Conservation (phyloP, 2,797 vertebrate species). For the Neopelma chrysocephalum region DNA sequence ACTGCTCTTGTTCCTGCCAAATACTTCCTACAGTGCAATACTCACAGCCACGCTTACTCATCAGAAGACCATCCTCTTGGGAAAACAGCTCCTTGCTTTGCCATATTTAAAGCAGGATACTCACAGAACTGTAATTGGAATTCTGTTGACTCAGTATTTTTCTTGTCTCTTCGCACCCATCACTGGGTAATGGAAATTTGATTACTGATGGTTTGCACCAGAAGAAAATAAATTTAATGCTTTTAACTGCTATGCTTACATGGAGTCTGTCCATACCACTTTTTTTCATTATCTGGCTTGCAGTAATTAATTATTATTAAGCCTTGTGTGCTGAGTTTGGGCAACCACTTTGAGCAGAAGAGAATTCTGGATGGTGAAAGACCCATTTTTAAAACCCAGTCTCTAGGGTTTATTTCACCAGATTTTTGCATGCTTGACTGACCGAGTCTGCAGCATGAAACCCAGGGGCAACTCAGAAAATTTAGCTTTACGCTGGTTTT, state of each 20-base stretch:
- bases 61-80: neutral
- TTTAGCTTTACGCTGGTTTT: neutral
- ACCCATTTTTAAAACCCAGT: neutral
- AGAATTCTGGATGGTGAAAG: neutral
- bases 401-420: constrained; percentile 14
- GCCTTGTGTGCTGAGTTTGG: neutral
- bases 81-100: neutral
- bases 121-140: neutral
- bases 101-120: neutral
- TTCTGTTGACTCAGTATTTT: constrained; percentile 1
- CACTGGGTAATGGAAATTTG: neutral
- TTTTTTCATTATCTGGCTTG: neutral
- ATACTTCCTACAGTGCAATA: neutral
- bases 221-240: neutral
- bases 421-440: constrained; percentile 27
- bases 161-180: neutral
- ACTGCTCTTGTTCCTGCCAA: neutral
- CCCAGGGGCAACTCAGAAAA: neutral
- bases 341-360: neutral
- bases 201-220: constrained; percentile 16
- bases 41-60: neutral
- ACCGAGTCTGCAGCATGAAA: constrained; percentile 2
- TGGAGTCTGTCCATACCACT: neutral
- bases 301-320: neutral
- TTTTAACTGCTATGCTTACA: neutral